Conservation (phyloP, 1,140 invertebrate species). For the Anthonomus grandis region DNA sequence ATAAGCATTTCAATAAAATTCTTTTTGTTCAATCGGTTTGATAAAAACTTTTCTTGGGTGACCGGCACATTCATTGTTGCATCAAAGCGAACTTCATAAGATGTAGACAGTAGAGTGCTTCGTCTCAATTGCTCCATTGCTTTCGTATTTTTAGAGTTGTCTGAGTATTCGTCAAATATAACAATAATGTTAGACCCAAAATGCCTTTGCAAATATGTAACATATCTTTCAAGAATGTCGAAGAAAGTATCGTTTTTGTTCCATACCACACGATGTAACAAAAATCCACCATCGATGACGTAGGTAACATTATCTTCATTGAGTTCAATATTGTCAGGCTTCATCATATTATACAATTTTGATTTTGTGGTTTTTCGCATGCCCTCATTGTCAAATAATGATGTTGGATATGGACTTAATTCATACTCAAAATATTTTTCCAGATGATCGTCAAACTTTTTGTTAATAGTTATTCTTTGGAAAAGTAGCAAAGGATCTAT, state of each 20-base stretch:
- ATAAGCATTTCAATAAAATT: constrained; percentile 36
- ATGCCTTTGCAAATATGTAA: constrained; percentile 21
- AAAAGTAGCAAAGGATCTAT: constrained; percentile 47
- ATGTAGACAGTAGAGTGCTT: constrained; percentile 32
- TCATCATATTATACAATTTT: constrained; percentile 43
- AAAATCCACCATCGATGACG: constrained; percentile 42
- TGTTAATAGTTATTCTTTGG: constrained; percentile 44
- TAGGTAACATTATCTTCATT: constrained; percentile 43
- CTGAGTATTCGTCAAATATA: constrained; percentile 43
- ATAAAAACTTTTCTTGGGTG: constrained; percentile 44
- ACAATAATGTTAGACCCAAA: constrained; percentile 27
- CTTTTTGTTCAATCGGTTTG: constrained; percentile 42
- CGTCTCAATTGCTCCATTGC: constrained; percentile 32
- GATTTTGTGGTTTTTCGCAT: constrained; percentile 48
- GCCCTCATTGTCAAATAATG: constrained; percentile 47
- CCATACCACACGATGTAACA: constrained; percentile 37
- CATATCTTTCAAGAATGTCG: constrained; percentile 29
- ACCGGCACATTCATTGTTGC: constrained; percentile 41
- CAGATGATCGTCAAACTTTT: constrained; percentile 40
- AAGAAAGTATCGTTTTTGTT: constrained; percentile 28
- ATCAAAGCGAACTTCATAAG: constrained; percentile 40
- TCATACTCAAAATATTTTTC: constrained; percentile 47
- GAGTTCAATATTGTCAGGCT: constrained; percentile 34
- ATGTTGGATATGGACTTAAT: constrained; percentile 45
- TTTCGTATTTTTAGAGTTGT: constrained; percentile 17